Evolutionary conservation across 2,888 invertebrate species (phyloP).

Genomic region (Aleiodes testaceus): DNA sequence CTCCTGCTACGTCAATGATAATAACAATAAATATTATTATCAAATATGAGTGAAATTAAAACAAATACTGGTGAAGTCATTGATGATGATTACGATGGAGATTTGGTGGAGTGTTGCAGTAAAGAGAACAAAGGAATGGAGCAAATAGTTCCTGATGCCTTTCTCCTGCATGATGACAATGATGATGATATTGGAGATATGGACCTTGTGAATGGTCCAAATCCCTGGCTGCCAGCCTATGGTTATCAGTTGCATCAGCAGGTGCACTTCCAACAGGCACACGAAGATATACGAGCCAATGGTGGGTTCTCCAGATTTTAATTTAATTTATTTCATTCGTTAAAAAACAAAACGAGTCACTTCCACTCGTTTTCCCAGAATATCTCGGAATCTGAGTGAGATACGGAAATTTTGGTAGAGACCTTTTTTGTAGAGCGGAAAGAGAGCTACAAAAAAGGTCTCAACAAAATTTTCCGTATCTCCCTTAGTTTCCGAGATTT

Average conservation of each 20-base stretch:
- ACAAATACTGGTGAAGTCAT: conserved; percentile 39
- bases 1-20: conserved; percentile 48
- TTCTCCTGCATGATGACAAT: conserved; percentile 7
- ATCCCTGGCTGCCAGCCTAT: conserved; percentile 87
- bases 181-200: conserved; percentile 56
- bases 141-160: conserved; percentile 19
- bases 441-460: background rate
- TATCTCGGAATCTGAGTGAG: no score
- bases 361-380: conserved; percentile 25
- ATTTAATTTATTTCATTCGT: background rate
- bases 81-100: conserved; percentile 54
- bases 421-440: background rate
- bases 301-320: conserved; percentile 61
- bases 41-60: conserved; percentile 36
- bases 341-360: background rate
- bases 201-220: conserved; percentile 76
- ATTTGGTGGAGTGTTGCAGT: conserved; percentile 37
- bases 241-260: conserved; percentile 80
- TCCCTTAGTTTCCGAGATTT: no score
- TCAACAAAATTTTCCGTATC: background rate
- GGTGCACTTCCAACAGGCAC: conserved; percentile 72
- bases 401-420: no score
- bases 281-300: conserved; percentile 70
- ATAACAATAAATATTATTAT: conserved; percentile 33
- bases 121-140: conserved; percentile 19